These are phyloP conservation scores for Takifugu ocellatus DNA, from an alignment of 2,797 vertebrate genomes.

Conservation along the genomic window DNA sequence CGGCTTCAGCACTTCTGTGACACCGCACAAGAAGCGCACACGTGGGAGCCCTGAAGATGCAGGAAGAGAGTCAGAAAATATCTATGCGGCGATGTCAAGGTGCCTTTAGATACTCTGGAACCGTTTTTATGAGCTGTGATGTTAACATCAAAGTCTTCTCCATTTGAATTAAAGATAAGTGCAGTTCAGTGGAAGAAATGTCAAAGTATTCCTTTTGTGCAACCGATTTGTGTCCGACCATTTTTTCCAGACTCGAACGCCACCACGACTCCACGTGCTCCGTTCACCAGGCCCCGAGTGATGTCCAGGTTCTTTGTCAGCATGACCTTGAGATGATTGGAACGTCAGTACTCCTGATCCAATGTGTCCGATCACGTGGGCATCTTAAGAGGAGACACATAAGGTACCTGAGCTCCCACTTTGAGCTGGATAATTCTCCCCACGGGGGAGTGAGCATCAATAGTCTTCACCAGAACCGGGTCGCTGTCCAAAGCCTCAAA, in stretches of 20 bases:
- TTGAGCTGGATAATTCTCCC: slow-evolving; percentile 85
- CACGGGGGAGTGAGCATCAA: slow-evolving; percentile 90
- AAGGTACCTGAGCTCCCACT: slow-evolving; percentile 86
- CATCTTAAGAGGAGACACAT: neutral
- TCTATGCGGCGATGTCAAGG: neutral
- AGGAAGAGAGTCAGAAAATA: neutral
- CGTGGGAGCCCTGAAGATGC: slow-evolving; percentile 79
- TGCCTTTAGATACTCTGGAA: too few species aligned
- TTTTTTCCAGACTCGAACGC: slow-evolving; percentile 84
- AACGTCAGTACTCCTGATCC: neutral
- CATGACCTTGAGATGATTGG: slow-evolving; percentile 83
- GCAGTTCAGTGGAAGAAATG: too few species aligned
- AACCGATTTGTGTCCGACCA: slow-evolving; percentile 62
- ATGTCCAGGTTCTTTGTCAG: slow-evolving; percentile 93
- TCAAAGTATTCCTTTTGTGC: neutral
- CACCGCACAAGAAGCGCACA: slow-evolving; percentile 88
- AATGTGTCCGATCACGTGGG: neutral
- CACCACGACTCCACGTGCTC: slow-evolving; percentile 88
- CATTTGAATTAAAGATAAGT: too few species aligned
- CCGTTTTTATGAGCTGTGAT: neutral
- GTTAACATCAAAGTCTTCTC: neutral
- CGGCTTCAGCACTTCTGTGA: slow-evolving; percentile 80
- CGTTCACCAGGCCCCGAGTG: slow-evolving; percentile 89
- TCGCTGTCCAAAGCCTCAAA: slow-evolving; percentile 92
- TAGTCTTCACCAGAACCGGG: slow-evolving; percentile 76